Conservation (phyloP, 1,140 invertebrate species). For the Megalonaias nervosa region DNA sequence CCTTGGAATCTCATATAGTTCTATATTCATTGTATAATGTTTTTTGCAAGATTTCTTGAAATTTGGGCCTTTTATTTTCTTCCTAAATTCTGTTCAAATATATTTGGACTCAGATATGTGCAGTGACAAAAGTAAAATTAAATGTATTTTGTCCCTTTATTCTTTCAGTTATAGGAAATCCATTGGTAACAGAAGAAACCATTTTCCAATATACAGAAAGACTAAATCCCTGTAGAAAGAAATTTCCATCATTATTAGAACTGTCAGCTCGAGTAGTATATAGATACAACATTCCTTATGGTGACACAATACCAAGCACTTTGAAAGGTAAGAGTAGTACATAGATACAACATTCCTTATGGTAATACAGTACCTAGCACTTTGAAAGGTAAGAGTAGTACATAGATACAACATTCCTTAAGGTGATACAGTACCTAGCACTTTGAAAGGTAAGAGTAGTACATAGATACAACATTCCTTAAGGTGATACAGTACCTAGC, state of each 20-base stretch:
- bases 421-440: no score
- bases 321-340: constrained; percentile 36
- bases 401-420: no score
- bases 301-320: constrained; percentile 30
- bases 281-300: constrained; percentile 27
- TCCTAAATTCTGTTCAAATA: no score
- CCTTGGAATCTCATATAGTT: no score
- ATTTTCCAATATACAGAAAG: not conserved
- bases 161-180: constrained; percentile 46
- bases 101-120: no score
- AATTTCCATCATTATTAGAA: constrained; percentile 30
- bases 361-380: constrained; percentile 30
- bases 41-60: no score
- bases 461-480: no score
- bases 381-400: constrained; percentile 34
- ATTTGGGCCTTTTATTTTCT: no score
- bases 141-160: not conserved
- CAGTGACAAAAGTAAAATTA: no score
- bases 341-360: constrained; percentile 27
- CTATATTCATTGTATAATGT: no score
- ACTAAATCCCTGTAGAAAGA: constrained; percentile 3
- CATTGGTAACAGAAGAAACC: constrained; percentile 22
- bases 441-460: no score
- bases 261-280: constrained; percentile 8
- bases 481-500: no score